Evolutionary conservation across 2,888 invertebrate species (phyloP).

Genomic region (Smittia aterrima): DNA sequence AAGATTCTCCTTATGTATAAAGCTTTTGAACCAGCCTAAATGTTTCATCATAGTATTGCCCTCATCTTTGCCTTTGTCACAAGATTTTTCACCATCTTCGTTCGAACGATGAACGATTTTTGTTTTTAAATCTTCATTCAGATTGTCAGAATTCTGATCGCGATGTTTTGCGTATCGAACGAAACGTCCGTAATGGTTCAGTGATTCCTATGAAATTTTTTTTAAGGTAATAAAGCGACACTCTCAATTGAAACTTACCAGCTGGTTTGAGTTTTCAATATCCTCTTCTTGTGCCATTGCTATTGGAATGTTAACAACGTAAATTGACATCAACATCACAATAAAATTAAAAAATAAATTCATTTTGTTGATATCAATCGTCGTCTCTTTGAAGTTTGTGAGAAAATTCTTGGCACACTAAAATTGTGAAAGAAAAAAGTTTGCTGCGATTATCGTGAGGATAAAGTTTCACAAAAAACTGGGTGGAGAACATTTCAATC

Average conservation of each 20-base stretch:
- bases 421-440: background rate
- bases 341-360: background rate
- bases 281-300: background rate
- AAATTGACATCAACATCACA: background rate
- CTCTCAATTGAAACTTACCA: background rate
- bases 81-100: background rate
- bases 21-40: slow-evolving; percentile 3
- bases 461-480: background rate
- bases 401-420: no score
- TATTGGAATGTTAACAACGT: background rate
- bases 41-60: background rate
- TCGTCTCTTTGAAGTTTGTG: no score
- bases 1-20: background rate
- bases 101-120: background rate
- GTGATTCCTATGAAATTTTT: background rate
- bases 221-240: background rate
- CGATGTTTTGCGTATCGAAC: background rate
- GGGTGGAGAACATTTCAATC: background rate
- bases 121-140: background rate
- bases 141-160: background rate
- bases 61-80: background rate
- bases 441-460: background rate
- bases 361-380: background rate
- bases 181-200: background rate
- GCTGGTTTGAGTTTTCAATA: background rate